Evolutionary conservation across 2,888 invertebrate genomes (phyloP).

Genomic region (Torymus tubicola): DNA sequence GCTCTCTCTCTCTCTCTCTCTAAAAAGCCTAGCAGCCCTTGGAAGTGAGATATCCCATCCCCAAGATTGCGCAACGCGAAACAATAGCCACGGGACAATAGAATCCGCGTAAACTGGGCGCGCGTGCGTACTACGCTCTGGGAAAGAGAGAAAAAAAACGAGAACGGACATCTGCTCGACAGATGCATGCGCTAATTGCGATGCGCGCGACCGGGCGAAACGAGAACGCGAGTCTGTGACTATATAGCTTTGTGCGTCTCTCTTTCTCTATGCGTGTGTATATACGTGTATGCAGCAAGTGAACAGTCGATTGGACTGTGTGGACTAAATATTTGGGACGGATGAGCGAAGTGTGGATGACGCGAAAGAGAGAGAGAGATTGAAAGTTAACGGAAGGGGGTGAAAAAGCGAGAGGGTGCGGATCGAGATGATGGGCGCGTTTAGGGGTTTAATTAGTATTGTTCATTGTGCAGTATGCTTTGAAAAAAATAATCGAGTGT

Average conservation of each 20-base stretch:
- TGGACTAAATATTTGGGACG: slow-evolving; percentile 48
- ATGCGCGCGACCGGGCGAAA: not conserved
- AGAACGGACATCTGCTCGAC: slow-evolving; percentile 42
- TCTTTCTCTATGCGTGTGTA: not conserved
- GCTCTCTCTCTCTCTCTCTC: too few species aligned
- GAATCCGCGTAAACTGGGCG: slow-evolving; percentile 18
- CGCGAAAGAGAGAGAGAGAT: too few species aligned
- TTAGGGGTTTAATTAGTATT: not conserved
- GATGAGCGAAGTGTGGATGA: not conserved
- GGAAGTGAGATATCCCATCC: slow-evolving; percentile 65
- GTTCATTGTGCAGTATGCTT: too few species aligned
- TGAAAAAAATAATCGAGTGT: too few species aligned
- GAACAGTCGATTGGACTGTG: slow-evolving; percentile 55
- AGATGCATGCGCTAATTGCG: slow-evolving; percentile 58
- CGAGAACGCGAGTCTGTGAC: not conserved
- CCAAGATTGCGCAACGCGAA: slow-evolving; percentile 69
- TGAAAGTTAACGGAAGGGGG: too few species aligned
- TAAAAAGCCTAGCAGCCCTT: slow-evolving; percentile 41
- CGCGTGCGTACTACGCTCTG: not conserved
- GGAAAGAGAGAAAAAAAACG: slow-evolving; percentile 57
- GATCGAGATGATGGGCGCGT: not conserved
- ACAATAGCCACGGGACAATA: slow-evolving; percentile 67
- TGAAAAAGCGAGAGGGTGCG: not conserved
- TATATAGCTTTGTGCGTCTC: too few species aligned
- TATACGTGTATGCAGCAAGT: slow-evolving; percentile 28